Evolutionary conservation across 1,140 invertebrate genomes (phyloP).

Genomic region (Nephotettix cincticeps): DNA sequence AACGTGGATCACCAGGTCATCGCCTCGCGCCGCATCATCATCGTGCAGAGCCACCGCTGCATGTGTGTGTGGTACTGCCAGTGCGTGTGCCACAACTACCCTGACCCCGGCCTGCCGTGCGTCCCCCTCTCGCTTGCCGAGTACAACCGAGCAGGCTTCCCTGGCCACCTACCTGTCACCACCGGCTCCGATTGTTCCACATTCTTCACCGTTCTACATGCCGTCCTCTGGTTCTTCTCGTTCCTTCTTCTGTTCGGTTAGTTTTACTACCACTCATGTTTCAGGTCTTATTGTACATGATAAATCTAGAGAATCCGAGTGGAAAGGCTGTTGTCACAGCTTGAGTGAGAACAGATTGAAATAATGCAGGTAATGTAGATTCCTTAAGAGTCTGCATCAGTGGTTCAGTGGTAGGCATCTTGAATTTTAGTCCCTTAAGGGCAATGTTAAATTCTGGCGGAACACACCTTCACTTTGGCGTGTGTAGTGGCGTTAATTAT

Average conservation of each 20-base stretch:
- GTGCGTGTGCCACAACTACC: slow-evolving; percentile 46
- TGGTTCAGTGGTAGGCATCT: too few relatives aligned
- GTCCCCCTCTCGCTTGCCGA: slow-evolving; percentile 44
- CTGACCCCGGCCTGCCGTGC: slow-evolving; percentile 43
- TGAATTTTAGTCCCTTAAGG: too few relatives aligned
- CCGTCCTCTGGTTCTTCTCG: neutral
- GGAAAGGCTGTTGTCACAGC: too few relatives aligned
- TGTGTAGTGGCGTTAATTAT: too few relatives aligned
- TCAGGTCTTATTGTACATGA: too few relatives aligned
- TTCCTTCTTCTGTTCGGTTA: neutral
- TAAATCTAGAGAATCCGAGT: too few relatives aligned
- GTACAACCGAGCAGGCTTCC: slow-evolving; percentile 51
- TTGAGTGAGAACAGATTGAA: too few relatives aligned
- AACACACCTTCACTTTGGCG: too few relatives aligned
- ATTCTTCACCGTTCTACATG: neutral
- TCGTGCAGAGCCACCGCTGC: slow-evolving; percentile 49
- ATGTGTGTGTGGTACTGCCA: slow-evolving; percentile 51
- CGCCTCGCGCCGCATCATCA: slow-evolving; percentile 47
- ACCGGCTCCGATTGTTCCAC: neutral
- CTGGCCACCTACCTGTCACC: slow-evolving; percentile 45
- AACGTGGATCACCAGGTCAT: slow-evolving; percentile 47
- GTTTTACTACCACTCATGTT: too few relatives aligned
- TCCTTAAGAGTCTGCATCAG: too few relatives aligned
- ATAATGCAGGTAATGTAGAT: too few relatives aligned
- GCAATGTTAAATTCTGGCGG: too few relatives aligned